A percentile compares a stretch with the other conserved stretches of the same genome.
Conservation (phyloP, 2,113 vertebrate species). For the Pelecanoides urinatrix region DNA sequence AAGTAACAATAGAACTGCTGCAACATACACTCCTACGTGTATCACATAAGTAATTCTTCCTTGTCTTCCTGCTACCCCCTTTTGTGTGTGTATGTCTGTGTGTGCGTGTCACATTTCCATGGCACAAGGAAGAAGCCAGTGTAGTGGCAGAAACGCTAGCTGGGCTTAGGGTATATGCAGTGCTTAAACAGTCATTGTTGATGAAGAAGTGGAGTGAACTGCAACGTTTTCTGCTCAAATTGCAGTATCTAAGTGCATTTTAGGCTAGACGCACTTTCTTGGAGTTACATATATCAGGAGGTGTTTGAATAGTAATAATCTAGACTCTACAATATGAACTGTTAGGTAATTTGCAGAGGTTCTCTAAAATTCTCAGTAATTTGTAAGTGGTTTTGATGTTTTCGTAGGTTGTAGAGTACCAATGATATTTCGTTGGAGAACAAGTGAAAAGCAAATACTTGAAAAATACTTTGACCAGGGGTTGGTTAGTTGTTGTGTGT, state of each 20-base stretch:
- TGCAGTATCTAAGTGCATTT: not conserved
- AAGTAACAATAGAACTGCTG: not conserved
- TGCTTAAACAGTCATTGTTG: not conserved
- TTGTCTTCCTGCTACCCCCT: not conserved
- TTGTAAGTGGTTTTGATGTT: not conserved
- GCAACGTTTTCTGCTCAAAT: not conserved
- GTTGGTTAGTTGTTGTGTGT: not conserved
- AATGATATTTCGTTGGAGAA: not conserved
- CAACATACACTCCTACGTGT: rapidly evolving
- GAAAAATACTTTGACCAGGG: not conserved
- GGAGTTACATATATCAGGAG: not conserved
- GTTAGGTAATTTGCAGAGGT: not conserved
- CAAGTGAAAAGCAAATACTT: not conserved
- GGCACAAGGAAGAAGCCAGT: not conserved
- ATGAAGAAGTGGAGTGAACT: not conserved
- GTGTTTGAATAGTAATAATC: not conserved
- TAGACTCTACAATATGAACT: not conserved
- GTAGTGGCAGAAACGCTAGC: not conserved
- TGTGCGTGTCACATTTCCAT: not conserved
- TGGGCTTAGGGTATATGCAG: not conserved
- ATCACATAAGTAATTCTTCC: not conserved
- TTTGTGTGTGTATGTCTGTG: not conserved
- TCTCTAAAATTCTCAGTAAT: not conserved
- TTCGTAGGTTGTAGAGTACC: not conserved
- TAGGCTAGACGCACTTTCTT: not conserved